Base-by-base conservation (phyloP, 2,113 vertebrate species). In the Saccopteryx leptura region DNA sequence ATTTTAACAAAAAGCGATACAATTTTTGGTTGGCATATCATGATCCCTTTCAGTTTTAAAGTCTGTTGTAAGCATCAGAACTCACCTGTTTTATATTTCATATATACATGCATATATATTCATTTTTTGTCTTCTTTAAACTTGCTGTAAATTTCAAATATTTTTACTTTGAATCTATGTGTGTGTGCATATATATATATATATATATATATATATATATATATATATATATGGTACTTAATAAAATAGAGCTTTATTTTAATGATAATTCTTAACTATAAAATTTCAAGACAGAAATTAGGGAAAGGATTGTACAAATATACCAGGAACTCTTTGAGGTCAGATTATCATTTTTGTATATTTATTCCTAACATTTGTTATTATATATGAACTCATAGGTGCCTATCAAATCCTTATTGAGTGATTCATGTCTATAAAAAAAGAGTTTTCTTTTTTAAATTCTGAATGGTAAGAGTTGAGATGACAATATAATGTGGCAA, bases 221-320 rank as follows among this genome's bases (percentile, higher is more conserved):
- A 48, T 26, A 58, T 52, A 81, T 78, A 60, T 78, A 69, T 12
- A 72, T 83, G 54, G 18, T 76, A 69, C 54, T 75, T 91, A 76
- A 85, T 68, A 90, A 78, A 89, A 7, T 90, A 78, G 23, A 61
- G 17, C 33, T 86, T 58, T 85, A 69, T 74, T 85, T 85, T 93
- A 93, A 48, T 80, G 58, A 69, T 86, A 91, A 85, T 88, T 86
- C 9, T 90, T 91, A 93, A 84, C 69, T 95, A 92, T 58, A 75
- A 90, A 82, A 88, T 88, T 94, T 86, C 87, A 94, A 97, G 28
- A 83, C 33, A 93, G 14, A 95, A 90, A 75, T 90, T 90, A 39
- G 18, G 15, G 5, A 76, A 90, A 28, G 52, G 10, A 60, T 65
- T 50, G 0, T 90, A 69, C 54, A 89, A 48, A n/a, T 88, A 65